These are phyloP conservation scores for Ciona savignyi DNA, from an alignment of 23 tunicate species.

Conservation along the genomic window DNA sequence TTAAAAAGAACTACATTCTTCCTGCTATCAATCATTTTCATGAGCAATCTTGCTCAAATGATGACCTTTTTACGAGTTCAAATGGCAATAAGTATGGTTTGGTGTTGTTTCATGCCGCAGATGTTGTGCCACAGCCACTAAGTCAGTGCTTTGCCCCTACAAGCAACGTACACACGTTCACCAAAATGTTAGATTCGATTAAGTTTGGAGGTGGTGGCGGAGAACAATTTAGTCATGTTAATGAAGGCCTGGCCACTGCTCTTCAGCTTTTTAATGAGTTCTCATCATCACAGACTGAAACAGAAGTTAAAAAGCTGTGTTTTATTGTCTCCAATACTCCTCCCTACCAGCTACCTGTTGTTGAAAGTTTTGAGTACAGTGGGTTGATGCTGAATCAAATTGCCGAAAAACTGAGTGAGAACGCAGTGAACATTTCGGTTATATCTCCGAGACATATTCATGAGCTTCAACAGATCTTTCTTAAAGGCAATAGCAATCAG, in stretches of 20 bases:
- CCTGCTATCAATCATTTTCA: slow-evolving; percentile 68
- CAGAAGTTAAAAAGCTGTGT: slow-evolving; percentile 43
- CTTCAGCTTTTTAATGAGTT: too few species aligned
- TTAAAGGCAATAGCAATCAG: slow-evolving; percentile 22
- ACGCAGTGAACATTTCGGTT: slow-evolving; percentile 44
- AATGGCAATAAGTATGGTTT: slow-evolving; percentile 28
- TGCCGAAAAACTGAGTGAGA: too few species aligned
- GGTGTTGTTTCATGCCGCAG: slow-evolving; percentile 53
- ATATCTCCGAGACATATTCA: slow-evolving; percentile 61
- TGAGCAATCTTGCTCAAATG: background rate
- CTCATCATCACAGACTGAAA: too few species aligned
- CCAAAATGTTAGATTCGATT: slow-evolving; percentile 31
- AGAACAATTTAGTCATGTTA: slow-evolving; percentile 40
- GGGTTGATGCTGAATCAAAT: slow-evolving; percentile 20
- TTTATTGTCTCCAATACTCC: slow-evolving; percentile 57
- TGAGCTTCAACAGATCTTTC: slow-evolving; percentile 31
- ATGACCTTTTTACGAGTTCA: slow-evolving; percentile 10
- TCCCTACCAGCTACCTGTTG: too few species aligned
- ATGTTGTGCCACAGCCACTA: slow-evolving; percentile 40
- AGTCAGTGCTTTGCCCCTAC: slow-evolving; percentile 43
- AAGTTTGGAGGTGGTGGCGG: slow-evolving; percentile 74
- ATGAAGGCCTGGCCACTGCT: slow-evolving; percentile 80
- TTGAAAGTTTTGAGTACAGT: slow-evolving; percentile 34
- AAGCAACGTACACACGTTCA: too few species aligned
- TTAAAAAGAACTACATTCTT: slow-evolving; percentile 46